Percentiles rank a stretch among this genome's conserved stretches.
Conservation (phyloP, 2,797 vertebrate genomes). For the Sebastes kiyomatsui region DNA sequence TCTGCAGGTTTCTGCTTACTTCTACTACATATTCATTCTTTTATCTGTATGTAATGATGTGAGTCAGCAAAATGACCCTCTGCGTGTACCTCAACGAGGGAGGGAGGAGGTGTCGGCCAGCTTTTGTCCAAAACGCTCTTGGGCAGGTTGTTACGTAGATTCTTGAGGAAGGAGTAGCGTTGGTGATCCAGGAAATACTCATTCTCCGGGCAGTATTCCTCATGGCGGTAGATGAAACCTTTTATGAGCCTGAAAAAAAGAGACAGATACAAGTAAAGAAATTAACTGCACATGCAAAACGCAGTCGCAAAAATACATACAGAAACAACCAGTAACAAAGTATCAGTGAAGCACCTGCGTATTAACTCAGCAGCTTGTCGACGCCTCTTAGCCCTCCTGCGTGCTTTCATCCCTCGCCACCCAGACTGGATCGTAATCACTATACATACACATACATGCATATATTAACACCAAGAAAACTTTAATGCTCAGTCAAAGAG, state of each 20-base stretch:
- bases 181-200: constrained; percentile 95
- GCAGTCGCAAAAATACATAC: not conserved
- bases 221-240: constrained; percentile 94
- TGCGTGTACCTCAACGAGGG: constrained; percentile 85
- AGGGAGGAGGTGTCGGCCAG: constrained; percentile 91
- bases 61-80: not conserved
- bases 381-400: constrained; percentile 89
- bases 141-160: constrained; percentile 88
- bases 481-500: constrained; percentile 3
- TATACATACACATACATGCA: constrained; percentile 63
- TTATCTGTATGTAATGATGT: not conserved
- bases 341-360: constrained; percentile 81
- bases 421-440: constrained; percentile 94
- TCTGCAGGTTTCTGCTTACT: not conserved
- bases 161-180: constrained; percentile 93
- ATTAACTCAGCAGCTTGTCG: constrained; percentile 90
- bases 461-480: constrained; percentile 8
- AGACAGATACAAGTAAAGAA: not conserved
- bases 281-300: not conserved
- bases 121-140: constrained; percentile 90
- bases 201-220: constrained; percentile 90
- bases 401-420: constrained; percentile 94
- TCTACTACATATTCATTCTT: not conserved
- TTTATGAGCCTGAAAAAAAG: constrained; percentile 87
- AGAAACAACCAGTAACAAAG: not conserved